Evolutionary conservation across 2,888 invertebrate genomes (phyloP).

Genomic region (Zaprionus lineosus): DNA sequence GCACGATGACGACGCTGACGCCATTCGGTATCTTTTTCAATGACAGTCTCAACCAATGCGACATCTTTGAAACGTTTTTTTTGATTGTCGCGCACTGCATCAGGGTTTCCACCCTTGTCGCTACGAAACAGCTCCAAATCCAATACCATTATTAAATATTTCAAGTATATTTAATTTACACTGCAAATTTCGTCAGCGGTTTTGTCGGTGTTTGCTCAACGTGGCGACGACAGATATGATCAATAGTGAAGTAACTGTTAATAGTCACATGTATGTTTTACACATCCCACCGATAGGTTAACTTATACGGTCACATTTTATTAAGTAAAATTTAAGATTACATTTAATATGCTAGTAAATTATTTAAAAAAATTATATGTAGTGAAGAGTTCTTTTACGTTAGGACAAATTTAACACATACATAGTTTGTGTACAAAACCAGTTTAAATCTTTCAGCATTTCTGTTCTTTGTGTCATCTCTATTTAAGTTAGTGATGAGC

Average conservation of each 20-base stretch:
- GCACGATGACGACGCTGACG: constrained; percentile 94
- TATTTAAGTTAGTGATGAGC: background rate
- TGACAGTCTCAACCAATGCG: constrained; percentile 93
- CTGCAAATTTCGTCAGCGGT: constrained; percentile 39
- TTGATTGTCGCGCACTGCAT: constrained; percentile 95
- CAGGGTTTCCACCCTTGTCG: constrained; percentile 97
- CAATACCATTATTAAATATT: constrained; percentile 89
- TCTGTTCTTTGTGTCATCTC: no score
- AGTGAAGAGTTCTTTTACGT: no score
- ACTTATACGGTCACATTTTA: no score
- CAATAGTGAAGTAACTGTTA: constrained; percentile 16
- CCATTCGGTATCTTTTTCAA: constrained; percentile 95
- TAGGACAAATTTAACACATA: no score
- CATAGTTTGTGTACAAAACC: no score
- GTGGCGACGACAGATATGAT: constrained; percentile 65
- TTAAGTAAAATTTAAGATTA: no score
- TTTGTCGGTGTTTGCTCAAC: constrained; percentile 66
- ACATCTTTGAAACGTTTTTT: constrained; percentile 96
- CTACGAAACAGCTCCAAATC: constrained; percentile 97
- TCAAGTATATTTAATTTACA: constrained; percentile 11
- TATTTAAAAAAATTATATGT: no score
- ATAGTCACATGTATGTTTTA: constrained; percentile 1
- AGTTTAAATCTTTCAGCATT: no score
- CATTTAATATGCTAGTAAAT: no score
- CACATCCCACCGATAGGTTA: no score